Evolutionary conservation across 2,113 vertebrate genomes (phyloP), one percentile per base, ranked within the genome.

Genomic region (Xenus cinereus): DNA sequence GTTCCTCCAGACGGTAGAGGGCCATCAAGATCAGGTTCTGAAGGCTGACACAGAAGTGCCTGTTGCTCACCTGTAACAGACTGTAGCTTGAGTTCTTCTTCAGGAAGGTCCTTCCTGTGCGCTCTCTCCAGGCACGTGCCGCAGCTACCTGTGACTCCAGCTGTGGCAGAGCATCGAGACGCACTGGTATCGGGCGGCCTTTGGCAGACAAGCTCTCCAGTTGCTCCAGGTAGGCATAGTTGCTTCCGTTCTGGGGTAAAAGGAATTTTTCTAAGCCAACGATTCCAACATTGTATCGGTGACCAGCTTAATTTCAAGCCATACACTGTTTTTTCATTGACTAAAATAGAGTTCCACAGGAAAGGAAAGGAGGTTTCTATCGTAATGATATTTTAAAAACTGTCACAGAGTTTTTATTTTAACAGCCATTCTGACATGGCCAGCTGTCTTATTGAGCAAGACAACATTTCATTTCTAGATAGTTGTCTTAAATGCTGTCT

Each of bases 31-130:
- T 15, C 35, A 33, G 7, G 4, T 79, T 32, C 60, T 30, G 39
- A 72, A 62, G 26, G 57, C 51, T 27, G 48, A 14, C 53, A 62
- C 6, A 9, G 14, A 51, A 68, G 28, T 9, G 1, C 1, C 17
- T 43, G 41, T 5, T 50, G 57, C 89, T 97, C 82, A 99, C 99
- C 99, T 99, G 99, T 7, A 99, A 98, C 60, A 99, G 96, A 0
- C 98, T 99, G 93, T 99, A 99, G 41, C 98, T 99, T 12, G 99
- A 99, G 97, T 99, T 99, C 97, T 99, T 99, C 97, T 99, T 99
- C n/a, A 99, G 98, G 93, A 99, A 99, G 62, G 99, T 99, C 87
- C 99, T 98, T 7, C 98, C 99, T 0, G 99, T 99, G 79, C 99
- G 98, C 91, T 99, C 99, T 87, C 99, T 99, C 99, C 99, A 99